A percentile compares a stretch with the other conserved stretches of the same genome.
These are phyloP conservation scores for Aspidapion aeneum DNA, from an alignment of 2,888 invertebrate species.

Conservation along the genomic window DNA sequence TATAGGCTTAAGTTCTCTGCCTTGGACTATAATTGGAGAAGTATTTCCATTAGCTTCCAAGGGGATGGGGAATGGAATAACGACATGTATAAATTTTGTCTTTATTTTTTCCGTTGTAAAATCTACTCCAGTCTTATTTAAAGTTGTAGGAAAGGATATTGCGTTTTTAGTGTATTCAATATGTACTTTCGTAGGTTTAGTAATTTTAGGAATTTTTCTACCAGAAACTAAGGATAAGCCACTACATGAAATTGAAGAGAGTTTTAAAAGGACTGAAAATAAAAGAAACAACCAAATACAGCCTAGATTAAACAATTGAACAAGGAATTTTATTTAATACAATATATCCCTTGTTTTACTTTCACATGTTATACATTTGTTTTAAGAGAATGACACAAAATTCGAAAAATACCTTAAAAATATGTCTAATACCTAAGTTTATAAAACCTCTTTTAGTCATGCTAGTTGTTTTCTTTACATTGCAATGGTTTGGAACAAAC, in stretches of 20 bases:
- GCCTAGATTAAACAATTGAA: too few relatives aligned
- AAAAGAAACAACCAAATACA: too few relatives aligned
- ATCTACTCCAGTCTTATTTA: conserved; percentile 58
- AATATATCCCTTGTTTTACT: too few relatives aligned
- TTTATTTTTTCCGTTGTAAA: conserved; percentile 64
- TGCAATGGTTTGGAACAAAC: conserved; percentile 67
- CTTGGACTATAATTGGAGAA: conserved; percentile 73
- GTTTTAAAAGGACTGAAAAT: background rate
- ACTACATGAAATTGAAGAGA: background rate
- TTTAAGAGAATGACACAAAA: too few relatives aligned
- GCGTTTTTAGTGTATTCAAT: conserved; percentile 59
- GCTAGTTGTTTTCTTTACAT: conserved; percentile 60
- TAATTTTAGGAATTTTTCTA: conserved; percentile 55
- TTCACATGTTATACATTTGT: too few relatives aligned
- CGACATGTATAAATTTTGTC: conserved; percentile 58
- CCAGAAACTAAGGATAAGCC: conserved; percentile 57
- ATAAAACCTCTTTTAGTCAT: conserved; percentile 59
- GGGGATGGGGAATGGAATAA: conserved; percentile 63
- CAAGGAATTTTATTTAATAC: too few relatives aligned
- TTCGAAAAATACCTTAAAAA: background rate
- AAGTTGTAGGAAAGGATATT: conserved; percentile 52
- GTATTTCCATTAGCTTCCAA: conserved; percentile 56
- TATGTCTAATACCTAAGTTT: conserved; percentile 46
- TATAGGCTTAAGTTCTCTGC: conserved; percentile 62
- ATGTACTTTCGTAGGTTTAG: conserved; percentile 55